These are phyloP conservation scores for Eclectus roratus DNA, from an alignment of 2,113 vertebrate species.

Conservation along the genomic window DNA sequence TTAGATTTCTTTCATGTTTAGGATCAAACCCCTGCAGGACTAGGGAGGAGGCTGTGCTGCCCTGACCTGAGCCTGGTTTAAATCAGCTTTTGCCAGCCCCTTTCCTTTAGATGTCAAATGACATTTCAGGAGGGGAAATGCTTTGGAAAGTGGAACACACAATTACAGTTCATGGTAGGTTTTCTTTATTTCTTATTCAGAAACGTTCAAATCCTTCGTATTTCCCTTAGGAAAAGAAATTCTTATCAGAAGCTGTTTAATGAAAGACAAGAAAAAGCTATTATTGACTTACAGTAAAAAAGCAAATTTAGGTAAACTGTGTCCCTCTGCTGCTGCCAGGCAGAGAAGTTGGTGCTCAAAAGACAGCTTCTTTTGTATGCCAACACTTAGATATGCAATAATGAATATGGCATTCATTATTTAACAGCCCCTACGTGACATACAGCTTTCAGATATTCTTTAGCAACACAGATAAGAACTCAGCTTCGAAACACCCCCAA, in stretches of 20 bases:
- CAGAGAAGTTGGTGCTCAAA: not conserved
- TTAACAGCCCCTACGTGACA: constrained; percentile 14
- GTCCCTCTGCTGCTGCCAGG: not conserved
- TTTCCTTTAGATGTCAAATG: not conserved
- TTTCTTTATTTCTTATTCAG: not conserved
- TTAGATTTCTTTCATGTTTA: not conserved
- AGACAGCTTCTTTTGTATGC: not conserved
- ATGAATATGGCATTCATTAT: not conserved
- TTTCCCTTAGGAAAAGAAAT: not conserved
- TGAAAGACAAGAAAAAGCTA: not conserved
- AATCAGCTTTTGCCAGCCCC: not conserved
- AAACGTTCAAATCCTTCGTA: not conserved
- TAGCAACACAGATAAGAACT: not conserved
- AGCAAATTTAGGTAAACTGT: not conserved
- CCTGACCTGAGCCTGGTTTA: not conserved
- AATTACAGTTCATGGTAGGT: not conserved
- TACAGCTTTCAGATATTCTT: not conserved
- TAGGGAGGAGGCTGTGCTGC: not conserved
- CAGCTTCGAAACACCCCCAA: not conserved
- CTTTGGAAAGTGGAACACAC: not conserved
- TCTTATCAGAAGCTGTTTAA: not conserved
- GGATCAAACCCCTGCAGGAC: not conserved
- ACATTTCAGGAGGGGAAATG: not conserved
- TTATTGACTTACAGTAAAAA: not conserved
- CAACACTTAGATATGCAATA: not conserved